Percentiles rank a stretch among this genome's conserved stretches.
Evolutionary conservation across 2,797 vertebrate species (phyloP).

Genomic region (Streptopelia turtur): DNA sequence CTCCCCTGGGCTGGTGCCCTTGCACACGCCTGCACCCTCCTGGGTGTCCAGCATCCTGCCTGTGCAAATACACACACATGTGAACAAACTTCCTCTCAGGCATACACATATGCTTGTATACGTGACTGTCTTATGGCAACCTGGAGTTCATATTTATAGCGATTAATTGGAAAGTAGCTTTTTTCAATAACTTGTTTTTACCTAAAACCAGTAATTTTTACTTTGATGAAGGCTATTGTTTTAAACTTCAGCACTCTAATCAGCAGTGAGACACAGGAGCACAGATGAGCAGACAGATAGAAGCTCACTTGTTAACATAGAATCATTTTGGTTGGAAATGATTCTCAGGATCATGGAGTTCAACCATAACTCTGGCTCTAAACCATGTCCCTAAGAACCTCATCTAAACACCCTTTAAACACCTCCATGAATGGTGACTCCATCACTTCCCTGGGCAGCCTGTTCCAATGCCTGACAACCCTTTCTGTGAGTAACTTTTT

Average conservation of each 20-base stretch:
- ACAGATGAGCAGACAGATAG: neutral
- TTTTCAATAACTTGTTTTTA: neutral
- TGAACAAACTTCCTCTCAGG: neutral
- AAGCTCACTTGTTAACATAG: neutral
- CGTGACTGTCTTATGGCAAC: neutral
- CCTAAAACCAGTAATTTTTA: neutral
- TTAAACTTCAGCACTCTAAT: neutral
- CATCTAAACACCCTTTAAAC: too few species aligned
- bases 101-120: fast-evolving
- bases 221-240: neutral
- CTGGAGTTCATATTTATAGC: fast-evolving
- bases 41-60: neutral
- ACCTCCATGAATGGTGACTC: too few species aligned
- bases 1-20: fast-evolving
- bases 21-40: fast-evolving
- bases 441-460: too few species aligned
- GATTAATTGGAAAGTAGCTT: neutral
- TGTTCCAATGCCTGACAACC: too few species aligned
- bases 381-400: too few species aligned
- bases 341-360: too few species aligned
- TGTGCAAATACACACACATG: neutral
- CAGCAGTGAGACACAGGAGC: neutral
- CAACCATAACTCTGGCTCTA: too few species aligned
- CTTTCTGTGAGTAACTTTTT: too few species aligned
- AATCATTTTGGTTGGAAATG: too few species aligned